These are phyloP conservation scores for Camptogramma bilineatum DNA, from an alignment of 2,888 invertebrate species.

Conservation along the genomic window DNA sequence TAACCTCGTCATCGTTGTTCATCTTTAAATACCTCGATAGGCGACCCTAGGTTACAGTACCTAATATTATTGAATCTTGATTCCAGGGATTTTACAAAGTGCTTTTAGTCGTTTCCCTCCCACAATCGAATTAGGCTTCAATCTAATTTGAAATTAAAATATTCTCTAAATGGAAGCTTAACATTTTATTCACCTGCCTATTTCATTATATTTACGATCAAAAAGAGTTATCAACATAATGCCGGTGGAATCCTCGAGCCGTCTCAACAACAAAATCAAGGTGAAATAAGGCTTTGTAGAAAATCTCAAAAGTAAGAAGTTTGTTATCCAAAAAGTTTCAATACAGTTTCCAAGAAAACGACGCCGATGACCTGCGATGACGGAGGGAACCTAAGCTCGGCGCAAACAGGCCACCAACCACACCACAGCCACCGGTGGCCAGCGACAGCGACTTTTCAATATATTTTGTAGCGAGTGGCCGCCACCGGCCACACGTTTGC, in stretches of 20 bases:
- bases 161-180: slow-evolving; percentile 1
- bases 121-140: slow-evolving; percentile 13
- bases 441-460: too few species aligned
- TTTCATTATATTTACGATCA: not conserved
- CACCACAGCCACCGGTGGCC: too few species aligned
- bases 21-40: too few species aligned
- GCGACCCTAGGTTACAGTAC: too few species aligned
- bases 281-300: not conserved
- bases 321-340: not conserved
- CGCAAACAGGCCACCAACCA: too few species aligned
- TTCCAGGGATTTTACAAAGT: slow-evolving; percentile 16
- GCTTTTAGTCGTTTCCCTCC: slow-evolving; percentile 12
- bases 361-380: not conserved
- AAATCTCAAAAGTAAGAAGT: slow-evolving; percentile 1
- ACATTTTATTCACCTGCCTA: not conserved
- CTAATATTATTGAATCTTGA: slow-evolving; percentile 19
- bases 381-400: too few species aligned
- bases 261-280: not conserved
- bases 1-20: too few species aligned
- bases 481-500: too few species aligned
- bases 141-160: slow-evolving; percentile 11
- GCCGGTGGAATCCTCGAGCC: not conserved
- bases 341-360: not conserved
- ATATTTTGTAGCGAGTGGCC: too few species aligned
- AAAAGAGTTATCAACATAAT: not conserved